Conservation (phyloP, 2,888 invertebrate genomes). For the Cabera pusaria region DNA sequence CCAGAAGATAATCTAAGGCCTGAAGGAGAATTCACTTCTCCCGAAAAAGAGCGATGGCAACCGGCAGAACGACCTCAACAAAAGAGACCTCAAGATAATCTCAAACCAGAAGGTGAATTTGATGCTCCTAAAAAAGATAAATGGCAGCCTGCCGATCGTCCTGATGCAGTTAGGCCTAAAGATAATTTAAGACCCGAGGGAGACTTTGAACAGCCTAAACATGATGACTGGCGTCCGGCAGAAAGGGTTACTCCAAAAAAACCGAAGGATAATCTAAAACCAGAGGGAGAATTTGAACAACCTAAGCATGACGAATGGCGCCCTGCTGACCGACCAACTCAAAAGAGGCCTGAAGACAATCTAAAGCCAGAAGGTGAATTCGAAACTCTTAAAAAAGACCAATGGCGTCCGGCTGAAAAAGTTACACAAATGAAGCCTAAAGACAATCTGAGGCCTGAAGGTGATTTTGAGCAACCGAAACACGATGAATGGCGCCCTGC, state of each 20-base stretch:
- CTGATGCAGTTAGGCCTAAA: conserved; percentile 64
- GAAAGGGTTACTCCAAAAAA: conserved; percentile 63
- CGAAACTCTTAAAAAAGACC: conserved; percentile 67
- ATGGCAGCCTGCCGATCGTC: conserved; percentile 71
- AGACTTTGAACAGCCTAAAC: conserved; percentile 69
- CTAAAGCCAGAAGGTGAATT: conserved; percentile 83
- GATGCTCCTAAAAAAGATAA: conserved; percentile 51
- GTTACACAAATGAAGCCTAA: conserved; percentile 68
- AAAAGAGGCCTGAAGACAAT: conserved; percentile 70
- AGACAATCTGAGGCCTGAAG: conserved; percentile 72
- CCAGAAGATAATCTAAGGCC: conserved; percentile 51
- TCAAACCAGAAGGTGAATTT: conserved; percentile 83
- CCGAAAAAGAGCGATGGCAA: conserved; percentile 66
- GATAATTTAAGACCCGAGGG: conserved; percentile 43
- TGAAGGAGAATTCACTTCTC: conserved; percentile 65
- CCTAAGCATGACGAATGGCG: conserved; percentile 50
- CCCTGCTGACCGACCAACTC: conserved; percentile 65
- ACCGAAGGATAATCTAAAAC: conserved; percentile 79
- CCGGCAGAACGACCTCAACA: conserved; percentile 68
- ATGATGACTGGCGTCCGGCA: conserved; percentile 68
- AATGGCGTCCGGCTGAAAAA: conserved; percentile 57
- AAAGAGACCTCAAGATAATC: conserved; percentile 77
- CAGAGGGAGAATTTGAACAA: conserved; percentile 80
- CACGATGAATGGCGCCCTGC: conserved; percentile 57
- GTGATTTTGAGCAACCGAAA: conserved; percentile 28